phyloP scores from a whole-genome alignment of 2,888 invertebrate genomes.

The Artemia sinica region DNA sequence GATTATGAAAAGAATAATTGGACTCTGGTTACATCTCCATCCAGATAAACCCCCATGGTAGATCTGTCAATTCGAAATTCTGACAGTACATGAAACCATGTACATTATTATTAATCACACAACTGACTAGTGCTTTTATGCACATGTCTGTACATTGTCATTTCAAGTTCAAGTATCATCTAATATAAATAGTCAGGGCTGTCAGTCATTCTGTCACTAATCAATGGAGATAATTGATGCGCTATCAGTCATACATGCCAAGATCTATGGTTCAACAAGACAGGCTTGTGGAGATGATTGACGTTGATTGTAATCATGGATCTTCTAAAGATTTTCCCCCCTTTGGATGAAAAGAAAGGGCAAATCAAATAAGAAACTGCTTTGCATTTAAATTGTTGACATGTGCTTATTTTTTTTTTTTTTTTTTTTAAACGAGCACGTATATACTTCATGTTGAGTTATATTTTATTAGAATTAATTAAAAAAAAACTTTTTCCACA shows the following conservation, averaged over 20 bases:
- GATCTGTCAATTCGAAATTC: neutral
- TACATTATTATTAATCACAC: slow-evolving; percentile 13
- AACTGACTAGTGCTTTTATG: slow-evolving; percentile 5
- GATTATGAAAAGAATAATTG: no score
- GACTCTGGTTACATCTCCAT: no score
- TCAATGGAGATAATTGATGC: slow-evolving; percentile 11
- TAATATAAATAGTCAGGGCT: slow-evolving; percentile 9
- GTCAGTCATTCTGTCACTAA: slow-evolving; percentile 13
- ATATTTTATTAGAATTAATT: no score
- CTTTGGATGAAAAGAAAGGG: no score
- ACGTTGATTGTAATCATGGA: no score
- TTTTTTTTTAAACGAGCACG: no score
- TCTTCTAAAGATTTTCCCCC: no score
- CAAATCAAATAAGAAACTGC: no score
- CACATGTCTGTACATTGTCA: slow-evolving; percentile 11
- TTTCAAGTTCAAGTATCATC: slow-evolving; percentile 4
- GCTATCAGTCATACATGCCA: slow-evolving; percentile 11
- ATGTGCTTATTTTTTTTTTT: no score
- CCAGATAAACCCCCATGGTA: neutral
- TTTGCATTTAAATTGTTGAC: no score
- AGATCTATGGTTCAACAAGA: neutral
- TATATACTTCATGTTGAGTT: no score
- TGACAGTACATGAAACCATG: slow-evolving; percentile 13
- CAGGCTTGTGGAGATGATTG: neutral
- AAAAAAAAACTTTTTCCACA: no score